A percentile compares a stretch with the other conserved stretches of the same genome.
These are phyloP conservation scores for Trilocha varians DNA, from an alignment of 2,888 invertebrate genomes.

Conservation along the genomic window DNA sequence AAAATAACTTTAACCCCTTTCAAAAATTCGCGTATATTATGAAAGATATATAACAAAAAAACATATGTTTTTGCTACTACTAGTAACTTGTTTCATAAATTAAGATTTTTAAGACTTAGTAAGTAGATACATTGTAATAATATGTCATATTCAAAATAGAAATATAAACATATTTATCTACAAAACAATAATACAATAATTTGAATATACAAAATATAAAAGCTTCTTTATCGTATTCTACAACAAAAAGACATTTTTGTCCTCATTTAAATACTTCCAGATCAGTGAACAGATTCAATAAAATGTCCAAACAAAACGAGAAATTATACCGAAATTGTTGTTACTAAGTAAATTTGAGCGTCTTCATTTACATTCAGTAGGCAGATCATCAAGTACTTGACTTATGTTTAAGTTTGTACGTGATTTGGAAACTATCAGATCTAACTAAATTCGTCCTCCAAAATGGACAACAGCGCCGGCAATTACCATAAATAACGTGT, in stretches of 20 bases:
- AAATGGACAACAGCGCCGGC: slow-evolving; percentile 32
- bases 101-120: too few relatives aligned
- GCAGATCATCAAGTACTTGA: slow-evolving; percentile 8
- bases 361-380: slow-evolving; percentile 2
- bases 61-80: too few relatives aligned
- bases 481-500: slow-evolving; percentile 49
- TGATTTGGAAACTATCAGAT: slow-evolving; percentile 26
- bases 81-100: too few relatives aligned
- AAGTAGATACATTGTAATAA: too few relatives aligned
- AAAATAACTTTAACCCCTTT: background rate
- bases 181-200: too few relatives aligned
- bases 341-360: background rate
- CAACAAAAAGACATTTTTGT: too few relatives aligned
- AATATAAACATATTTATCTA: too few relatives aligned
- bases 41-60: background rate
- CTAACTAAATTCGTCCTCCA: slow-evolving; percentile 23
- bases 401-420: slow-evolving; percentile 16
- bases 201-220: too few relatives aligned
- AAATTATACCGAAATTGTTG: background rate
- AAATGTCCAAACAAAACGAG: background rate
- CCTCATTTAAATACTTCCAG: background rate
- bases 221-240: too few relatives aligned
- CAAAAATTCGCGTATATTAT: background rate
- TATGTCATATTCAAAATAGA: too few relatives aligned
- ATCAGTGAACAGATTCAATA: background rate